Percentiles rank a stretch among this genome's conserved stretches.
Conservation (phyloP, 2,797 vertebrate species). For the Anas bernieri region DNA sequence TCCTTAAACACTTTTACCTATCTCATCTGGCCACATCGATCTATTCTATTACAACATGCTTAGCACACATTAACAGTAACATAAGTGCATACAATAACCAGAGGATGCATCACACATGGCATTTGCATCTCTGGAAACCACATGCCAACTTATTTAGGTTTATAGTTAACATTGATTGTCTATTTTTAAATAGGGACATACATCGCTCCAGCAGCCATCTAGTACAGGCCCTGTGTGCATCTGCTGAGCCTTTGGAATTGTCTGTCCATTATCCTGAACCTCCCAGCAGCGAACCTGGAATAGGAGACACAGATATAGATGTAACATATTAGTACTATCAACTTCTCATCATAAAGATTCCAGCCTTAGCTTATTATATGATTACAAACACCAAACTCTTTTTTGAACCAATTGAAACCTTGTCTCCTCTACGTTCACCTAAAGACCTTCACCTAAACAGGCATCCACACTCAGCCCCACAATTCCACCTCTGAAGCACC, state of each 20-base stretch:
- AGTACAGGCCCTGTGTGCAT: constrained; percentile 97
- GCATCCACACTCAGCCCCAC: neutral
- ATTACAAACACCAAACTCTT: neutral
- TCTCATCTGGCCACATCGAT: neutral
- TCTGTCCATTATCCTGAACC: constrained; percentile 97
- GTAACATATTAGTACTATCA: neutral
- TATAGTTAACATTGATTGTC: neutral
- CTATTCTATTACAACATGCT: neutral
- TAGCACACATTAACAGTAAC: neutral
- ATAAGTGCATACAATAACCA: neutral
- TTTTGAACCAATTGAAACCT: neutral
- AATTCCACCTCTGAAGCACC: neutral
- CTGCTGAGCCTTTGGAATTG: constrained; percentile 98
- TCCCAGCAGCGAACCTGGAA: constrained; percentile 97
- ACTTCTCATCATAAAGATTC: neutral
- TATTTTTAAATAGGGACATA: constrained; percentile 71
- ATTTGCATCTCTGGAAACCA: neutral
- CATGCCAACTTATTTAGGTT: neutral
- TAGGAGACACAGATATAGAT: neutral
- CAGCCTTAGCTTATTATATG: neutral
- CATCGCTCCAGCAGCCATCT: constrained; percentile 96
- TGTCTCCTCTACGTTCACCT: neutral
- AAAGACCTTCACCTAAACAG: neutral
- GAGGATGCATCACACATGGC: fast-evolving
- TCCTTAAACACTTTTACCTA: neutral